These are phyloP conservation scores for Drosophila paramelanica DNA, from an alignment of 2,888 invertebrate species.

Conservation along the genomic window DNA sequence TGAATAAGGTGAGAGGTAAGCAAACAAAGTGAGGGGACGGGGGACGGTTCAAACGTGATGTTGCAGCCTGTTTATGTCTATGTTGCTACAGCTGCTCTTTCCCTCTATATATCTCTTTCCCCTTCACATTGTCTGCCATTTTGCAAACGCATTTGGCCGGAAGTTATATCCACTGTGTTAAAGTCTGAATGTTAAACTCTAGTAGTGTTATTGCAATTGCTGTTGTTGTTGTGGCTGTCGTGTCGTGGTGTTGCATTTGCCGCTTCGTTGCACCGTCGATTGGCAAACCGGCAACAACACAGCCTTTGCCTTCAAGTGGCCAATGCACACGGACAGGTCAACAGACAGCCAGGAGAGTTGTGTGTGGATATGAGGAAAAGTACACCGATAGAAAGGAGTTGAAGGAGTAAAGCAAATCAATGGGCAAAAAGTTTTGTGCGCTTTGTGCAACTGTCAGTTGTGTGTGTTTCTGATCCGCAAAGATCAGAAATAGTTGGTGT, in stretches of 20 bases:
- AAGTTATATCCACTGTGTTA: slow-evolving; percentile 78
- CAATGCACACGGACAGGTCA: slow-evolving; percentile 64
- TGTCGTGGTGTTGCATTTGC: slow-evolving; percentile 78
- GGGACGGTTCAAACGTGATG: slow-evolving; percentile 11
- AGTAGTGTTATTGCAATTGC: background rate
- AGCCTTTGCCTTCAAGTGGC: slow-evolving; percentile 71
- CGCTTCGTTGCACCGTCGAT: slow-evolving; percentile 76
- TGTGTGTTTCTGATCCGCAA: slow-evolving; percentile 21
- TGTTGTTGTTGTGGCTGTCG: slow-evolving; percentile 41
- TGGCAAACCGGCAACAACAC: slow-evolving; percentile 51
- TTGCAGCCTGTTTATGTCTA: slow-evolving; percentile 37
- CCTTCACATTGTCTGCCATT: slow-evolving; percentile 40
- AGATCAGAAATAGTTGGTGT: slow-evolving; percentile 12
- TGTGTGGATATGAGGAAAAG: slow-evolving; percentile 5
- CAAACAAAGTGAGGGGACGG: background rate
- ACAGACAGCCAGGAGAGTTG: slow-evolving; percentile 15
- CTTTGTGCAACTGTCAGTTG: slow-evolving; percentile 63
- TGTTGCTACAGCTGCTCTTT: background rate
- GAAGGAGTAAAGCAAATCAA: background rate
- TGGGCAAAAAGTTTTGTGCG: slow-evolving; percentile 18
- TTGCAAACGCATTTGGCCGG: slow-evolving; percentile 76
- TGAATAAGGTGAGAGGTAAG: slow-evolving; percentile 3
- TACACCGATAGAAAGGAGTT: background rate
- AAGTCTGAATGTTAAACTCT: slow-evolving; percentile 56
- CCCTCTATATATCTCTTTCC: too few species aligned